A percentile compares a stretch with the other conserved stretches of the same genome.
phyloP scores from a whole-genome alignment of 2,888 invertebrate genomes.

The Aspidiotus rigidus region DNA sequence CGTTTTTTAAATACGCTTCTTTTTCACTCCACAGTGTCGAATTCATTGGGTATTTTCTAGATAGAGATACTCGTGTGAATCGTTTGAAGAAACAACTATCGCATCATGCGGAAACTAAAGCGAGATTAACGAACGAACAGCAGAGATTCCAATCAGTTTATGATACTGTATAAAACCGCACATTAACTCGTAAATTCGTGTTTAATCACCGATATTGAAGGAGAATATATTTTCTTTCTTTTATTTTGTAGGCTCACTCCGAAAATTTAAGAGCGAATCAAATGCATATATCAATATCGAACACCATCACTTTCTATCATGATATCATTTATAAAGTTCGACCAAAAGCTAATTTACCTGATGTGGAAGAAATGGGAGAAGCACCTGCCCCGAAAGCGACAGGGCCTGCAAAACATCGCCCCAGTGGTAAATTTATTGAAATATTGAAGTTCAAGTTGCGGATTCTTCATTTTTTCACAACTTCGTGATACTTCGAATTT shows the following conservation, averaged over 20 bases:
- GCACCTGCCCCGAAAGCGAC: slow-evolving; percentile 7
- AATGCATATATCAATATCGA: slow-evolving; percentile 52
- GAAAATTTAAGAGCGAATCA: slow-evolving; percentile 56
- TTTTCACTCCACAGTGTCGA: slow-evolving; percentile 56
- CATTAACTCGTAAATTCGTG: slow-evolving; percentile 5
- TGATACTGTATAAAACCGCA: slow-evolving; percentile 36
- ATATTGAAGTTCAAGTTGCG: not conserved
- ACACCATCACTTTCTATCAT: slow-evolving; percentile 51
- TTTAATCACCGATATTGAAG: not conserved
- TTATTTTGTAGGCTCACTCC: slow-evolving; percentile 46
- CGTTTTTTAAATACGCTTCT: slow-evolving; percentile 7
- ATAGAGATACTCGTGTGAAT: slow-evolving; percentile 71
- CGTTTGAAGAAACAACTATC: slow-evolving; percentile 68
- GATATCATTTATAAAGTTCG: slow-evolving; percentile 37
- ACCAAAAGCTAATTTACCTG: slow-evolving; percentile 39
- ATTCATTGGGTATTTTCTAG: slow-evolving; percentile 87
- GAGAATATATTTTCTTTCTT: slow-evolving; percentile 7
- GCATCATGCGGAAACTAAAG: slow-evolving; percentile 62
- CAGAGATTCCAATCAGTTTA: slow-evolving; percentile 64
- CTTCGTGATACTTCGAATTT: not conserved
- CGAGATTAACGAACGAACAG: slow-evolving; percentile 66
- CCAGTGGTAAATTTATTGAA: slow-evolving; percentile 39
- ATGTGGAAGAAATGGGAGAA: slow-evolving; percentile 37
- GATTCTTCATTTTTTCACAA: not conserved
- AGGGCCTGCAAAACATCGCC: slow-evolving; percentile 27